Evolutionary conservation across 2,113 vertebrate species (phyloP).

Genomic region (Nothobranchius kuhntae): DNA sequence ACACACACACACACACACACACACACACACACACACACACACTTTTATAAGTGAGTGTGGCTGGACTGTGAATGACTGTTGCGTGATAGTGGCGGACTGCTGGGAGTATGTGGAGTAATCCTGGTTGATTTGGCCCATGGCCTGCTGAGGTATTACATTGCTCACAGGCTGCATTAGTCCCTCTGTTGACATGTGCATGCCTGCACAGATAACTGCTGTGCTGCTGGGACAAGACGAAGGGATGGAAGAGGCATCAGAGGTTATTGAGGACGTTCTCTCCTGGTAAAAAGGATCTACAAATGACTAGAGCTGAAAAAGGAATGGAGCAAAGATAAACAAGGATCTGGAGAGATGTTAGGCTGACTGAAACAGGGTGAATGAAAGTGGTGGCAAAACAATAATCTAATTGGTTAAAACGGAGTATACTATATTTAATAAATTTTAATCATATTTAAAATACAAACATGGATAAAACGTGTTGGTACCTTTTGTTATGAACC

Average conservation of each 20-base stretch:
- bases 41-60: background rate
- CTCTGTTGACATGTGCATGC: conserved; percentile 47
- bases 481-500: no score
- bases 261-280: conserved; percentile 14
- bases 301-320: background rate
- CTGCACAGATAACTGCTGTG: conserved; percentile 33
- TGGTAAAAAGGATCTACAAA: background rate
- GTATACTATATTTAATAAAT: no score
- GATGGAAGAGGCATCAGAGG: conserved; percentile 9
- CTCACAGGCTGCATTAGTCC: conserved; percentile 42
- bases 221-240: conserved; percentile 5
- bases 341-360: background rate
- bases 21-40: no score
- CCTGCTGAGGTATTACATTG: conserved; percentile 38
- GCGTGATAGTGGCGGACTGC: conserved; percentile 23
- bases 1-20: no score
- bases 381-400: no score
- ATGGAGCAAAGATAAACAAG: background rate
- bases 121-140: conserved; percentile 31
- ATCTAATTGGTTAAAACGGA: no score
- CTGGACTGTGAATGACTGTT: conserved; percentile 2
- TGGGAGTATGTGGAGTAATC: conserved; percentile 41
- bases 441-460: no score
- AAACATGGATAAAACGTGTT: no score
- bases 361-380: no score